A percentile compares a stretch with the other conserved stretches of the same genome.
phyloP scores from a whole-genome alignment of 2,888 invertebrate species.

The Amblyteles armatorius region DNA sequence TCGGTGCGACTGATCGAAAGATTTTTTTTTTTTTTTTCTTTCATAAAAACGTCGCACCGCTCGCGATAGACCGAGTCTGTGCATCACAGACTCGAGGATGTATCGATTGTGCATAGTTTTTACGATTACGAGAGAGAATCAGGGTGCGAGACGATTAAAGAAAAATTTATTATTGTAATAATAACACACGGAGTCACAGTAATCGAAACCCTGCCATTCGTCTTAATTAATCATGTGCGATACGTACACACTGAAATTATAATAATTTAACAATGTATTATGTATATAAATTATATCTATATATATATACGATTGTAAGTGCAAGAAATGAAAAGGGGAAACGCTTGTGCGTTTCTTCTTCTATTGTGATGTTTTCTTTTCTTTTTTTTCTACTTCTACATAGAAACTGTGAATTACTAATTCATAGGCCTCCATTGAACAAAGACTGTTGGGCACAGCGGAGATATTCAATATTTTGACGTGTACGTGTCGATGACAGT shows the following conservation, averaged over 20 bases:
- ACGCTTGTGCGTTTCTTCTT: slow-evolving; percentile 21
- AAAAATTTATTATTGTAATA: not conserved
- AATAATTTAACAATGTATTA: slow-evolving; percentile 45
- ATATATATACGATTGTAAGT: slow-evolving; percentile 39
- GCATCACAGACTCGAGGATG: slow-evolving; percentile 38
- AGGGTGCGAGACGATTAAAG: not conserved
- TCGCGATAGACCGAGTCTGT: slow-evolving; percentile 25
- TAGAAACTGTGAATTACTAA: slow-evolving; percentile 16
- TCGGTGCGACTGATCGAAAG: not conserved
- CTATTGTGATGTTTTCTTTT: slow-evolving; percentile 38
- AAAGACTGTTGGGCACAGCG: slow-evolving; percentile 13
- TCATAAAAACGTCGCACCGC: slow-evolving; percentile 4
- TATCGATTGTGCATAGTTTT: slow-evolving; percentile 1
- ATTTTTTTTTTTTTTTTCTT: not conserved
- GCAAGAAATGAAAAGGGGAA: slow-evolving; percentile 16
- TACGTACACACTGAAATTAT: slow-evolving; percentile 14
- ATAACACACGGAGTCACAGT: slow-evolving; percentile 12
- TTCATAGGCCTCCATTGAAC: slow-evolving; percentile 23
- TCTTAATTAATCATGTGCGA: slow-evolving; percentile 17
- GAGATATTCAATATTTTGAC: not conserved
- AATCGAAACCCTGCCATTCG: slow-evolving; percentile 31
- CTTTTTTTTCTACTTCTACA: slow-evolving; percentile 43
- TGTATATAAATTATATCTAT: slow-evolving; percentile 49
- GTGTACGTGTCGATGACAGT: slow-evolving; percentile 14
- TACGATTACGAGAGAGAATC: not conserved